These are phyloP conservation scores for Pristionchus fissidentatus DNA, from an alignment of 2,888 invertebrate species.

Conservation along the genomic window DNA sequence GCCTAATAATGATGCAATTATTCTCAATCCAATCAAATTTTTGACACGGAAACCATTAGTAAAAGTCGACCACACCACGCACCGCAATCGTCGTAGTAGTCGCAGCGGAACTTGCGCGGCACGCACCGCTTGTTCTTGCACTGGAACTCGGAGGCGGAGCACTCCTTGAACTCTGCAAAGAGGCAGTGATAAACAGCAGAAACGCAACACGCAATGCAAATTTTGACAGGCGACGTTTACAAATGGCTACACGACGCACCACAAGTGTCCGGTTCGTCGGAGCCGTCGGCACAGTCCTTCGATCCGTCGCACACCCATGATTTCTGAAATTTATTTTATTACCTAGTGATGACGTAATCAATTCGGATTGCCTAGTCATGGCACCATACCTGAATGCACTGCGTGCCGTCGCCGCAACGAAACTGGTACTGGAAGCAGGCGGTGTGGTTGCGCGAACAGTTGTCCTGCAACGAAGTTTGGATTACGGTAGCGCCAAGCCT, in stretches of 20 bases:
- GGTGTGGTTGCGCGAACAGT: slow-evolving; percentile 81
- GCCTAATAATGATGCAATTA: background rate
- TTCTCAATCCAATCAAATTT: background rate
- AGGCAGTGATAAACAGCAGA: background rate
- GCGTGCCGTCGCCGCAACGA: slow-evolving; percentile 89
- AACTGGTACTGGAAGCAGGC: slow-evolving; percentile 82
- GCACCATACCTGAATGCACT: slow-evolving; percentile 84
- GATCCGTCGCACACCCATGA: slow-evolving; percentile 78
- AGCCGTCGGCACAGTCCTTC: slow-evolving; percentile 90
- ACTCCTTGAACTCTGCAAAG: slow-evolving; percentile 72
- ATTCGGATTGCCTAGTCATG: too few species aligned
- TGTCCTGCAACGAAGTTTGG: slow-evolving; percentile 79
- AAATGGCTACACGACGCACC: slow-evolving; percentile 52
- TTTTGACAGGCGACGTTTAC: background rate
- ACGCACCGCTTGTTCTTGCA: slow-evolving; percentile 75
- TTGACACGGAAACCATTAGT: background rate
- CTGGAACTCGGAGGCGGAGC: slow-evolving; percentile 74
- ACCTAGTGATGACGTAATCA: too few species aligned
- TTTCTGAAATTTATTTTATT: slow-evolving; percentile 78
- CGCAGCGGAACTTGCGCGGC: slow-evolving; percentile 78
- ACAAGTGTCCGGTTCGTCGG: slow-evolving; percentile 72
- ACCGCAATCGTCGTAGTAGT: slow-evolving; percentile 88
- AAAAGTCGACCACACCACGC: background rate
- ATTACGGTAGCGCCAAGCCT: background rate
- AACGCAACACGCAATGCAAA: background rate